These are phyloP conservation scores for Stomorhina lunata DNA, from an alignment of 2,888 invertebrate species.

Conservation along the genomic window DNA sequence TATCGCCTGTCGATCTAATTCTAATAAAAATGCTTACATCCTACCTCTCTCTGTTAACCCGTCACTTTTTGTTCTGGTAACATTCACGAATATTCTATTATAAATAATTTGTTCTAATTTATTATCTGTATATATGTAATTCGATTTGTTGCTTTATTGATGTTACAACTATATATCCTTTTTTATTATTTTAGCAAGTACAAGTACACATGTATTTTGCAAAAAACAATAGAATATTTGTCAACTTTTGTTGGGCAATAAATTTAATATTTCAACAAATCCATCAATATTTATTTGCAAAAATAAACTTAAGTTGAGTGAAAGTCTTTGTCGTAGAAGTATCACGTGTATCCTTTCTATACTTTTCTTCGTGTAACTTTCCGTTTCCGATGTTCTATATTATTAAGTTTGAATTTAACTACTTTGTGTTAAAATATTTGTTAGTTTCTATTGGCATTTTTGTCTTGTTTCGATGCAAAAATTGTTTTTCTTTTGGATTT, in stretches of 20 bases:
- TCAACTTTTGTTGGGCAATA: slow-evolving; percentile 33
- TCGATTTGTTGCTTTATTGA: background rate
- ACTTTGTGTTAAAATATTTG: slow-evolving; percentile 2
- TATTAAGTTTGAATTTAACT: slow-evolving; percentile 6
- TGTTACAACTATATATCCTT: background rate
- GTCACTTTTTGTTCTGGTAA: too few relatives aligned
- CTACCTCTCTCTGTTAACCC: background rate
- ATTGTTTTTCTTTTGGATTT: slow-evolving; percentile 19
- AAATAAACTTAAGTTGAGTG: background rate
- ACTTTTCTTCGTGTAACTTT: slow-evolving; percentile 24
- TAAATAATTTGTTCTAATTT: background rate
- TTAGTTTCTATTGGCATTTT: slow-evolving; percentile 8
- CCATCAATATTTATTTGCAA: slow-evolving; percentile 11
- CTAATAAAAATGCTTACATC: background rate
- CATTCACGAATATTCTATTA: background rate
- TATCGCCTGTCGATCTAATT: background rate
- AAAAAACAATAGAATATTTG: background rate
- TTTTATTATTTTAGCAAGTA: background rate
- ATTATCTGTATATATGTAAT: background rate
- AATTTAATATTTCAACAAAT: slow-evolving; percentile 14
- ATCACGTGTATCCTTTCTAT: background rate
- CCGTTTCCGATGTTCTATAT: slow-evolving; percentile 41
- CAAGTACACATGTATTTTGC: background rate
- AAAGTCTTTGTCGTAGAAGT: background rate
- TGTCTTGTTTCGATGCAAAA: slow-evolving; percentile 1